These are phyloP conservation scores for Odontocolon sp. DNA, from an alignment of 2,888 invertebrate species.

Conservation along the genomic window DNA sequence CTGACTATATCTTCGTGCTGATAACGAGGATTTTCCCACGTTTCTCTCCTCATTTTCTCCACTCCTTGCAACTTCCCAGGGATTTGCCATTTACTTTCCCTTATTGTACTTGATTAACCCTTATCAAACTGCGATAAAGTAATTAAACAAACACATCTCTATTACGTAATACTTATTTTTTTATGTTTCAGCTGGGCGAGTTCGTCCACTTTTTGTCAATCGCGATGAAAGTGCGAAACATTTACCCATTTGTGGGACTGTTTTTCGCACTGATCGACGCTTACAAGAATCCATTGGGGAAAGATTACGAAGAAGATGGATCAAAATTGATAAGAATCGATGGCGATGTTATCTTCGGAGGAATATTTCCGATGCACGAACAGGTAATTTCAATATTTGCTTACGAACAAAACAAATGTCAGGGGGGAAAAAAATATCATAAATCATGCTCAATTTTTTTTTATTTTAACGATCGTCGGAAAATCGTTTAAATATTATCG, in stretches of 20 bases:
- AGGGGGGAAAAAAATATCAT: not conserved
- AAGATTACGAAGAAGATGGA: conserved; percentile 80
- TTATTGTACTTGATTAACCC: not conserved
- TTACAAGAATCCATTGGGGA: conserved; percentile 68
- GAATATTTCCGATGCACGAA: conserved; percentile 87
- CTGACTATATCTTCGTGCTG: not conserved
- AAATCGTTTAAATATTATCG: conserved; percentile 21
- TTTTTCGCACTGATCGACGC: conserved; percentile 64
- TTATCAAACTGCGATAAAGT: not conserved
- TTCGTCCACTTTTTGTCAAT: conserved; percentile 20
- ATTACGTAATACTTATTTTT: not conserved
- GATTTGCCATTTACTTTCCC: not conserved
- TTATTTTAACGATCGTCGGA: not conserved
- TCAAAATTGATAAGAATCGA: conserved; percentile 79
- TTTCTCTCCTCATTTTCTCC: conserved; percentile 10
- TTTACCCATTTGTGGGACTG: conserved; percentile 50
- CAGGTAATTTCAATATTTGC: conserved; percentile 75
- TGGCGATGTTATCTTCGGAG: conserved; percentile 87
- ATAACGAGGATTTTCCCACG: conserved; percentile 22
- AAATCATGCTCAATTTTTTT: conserved; percentile 4
- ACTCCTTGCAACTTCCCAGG: not conserved
- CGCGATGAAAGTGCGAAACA: conserved; percentile 55
- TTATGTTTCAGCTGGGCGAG: conserved; percentile 27
- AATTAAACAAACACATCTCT: not conserved
- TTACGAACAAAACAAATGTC: not conserved